Evolutionary conservation across 2,113 vertebrate genomes (phyloP), one percentile per base, ranked within the genome.

Genomic region (Clinocottus analis): DNA sequence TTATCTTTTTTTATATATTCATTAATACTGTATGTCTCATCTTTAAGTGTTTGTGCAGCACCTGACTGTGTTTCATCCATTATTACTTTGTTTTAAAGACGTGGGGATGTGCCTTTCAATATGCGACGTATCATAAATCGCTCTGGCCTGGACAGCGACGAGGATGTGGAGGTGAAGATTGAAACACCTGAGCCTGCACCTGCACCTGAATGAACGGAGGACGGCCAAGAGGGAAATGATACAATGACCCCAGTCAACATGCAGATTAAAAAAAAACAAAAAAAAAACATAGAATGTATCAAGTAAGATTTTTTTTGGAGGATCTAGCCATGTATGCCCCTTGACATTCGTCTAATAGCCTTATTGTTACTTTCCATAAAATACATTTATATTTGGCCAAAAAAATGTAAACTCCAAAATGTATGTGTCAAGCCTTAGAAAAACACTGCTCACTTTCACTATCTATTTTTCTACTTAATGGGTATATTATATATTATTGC

Each of bases 91-190:
- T 74, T 67, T 69, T 68, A 0, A 59, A 95, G 95, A 61, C 93
- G 93, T n/a, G 93, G 85, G 5, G 93, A 94, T 14, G 12, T 91
- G 21, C 78, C 92, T 17, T 80, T 90, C 27, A 93, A 85, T 11
- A 31, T 90, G 23, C 79, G 90, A 0, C 91, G 90, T 1, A 19
- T 49, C 16, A 5, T 78, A 23, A 84, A 66, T 39, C 94, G 94
- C 74, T 3, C 82, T 0, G 92, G 91, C 25, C 5, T 80, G 73
- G 95, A 95, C 7, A 94, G 93, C 1, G 95, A 95, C 1, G 95
- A 95, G 51, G 95, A 95, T 0, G 4, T 49, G 17, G 94, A 94
- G 0, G 3, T 31, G 51, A 70, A 64, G 3, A 23, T 67, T 4
- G 93, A 94, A 19, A 33, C 62, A 0, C 8, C 92, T 0, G 93